Base-by-base conservation (phyloP, 2,797 vertebrate species). In the Triplophysa yarkandensis region DNA sequence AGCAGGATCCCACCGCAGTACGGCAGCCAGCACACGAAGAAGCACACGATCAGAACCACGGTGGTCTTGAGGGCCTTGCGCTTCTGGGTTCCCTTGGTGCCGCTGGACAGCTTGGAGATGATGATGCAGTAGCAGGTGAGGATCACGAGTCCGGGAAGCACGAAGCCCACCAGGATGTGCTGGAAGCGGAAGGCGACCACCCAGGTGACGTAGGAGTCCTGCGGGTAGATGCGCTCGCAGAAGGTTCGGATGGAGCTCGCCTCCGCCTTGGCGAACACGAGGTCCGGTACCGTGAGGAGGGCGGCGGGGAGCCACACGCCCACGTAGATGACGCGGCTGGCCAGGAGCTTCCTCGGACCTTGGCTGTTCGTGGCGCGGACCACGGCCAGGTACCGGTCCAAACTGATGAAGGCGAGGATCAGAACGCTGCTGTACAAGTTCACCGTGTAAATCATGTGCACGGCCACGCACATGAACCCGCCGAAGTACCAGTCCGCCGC, bases 371-470 rank as follows among this genome's bases (percentile, higher is more conserved):
- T 99, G 74, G 98, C 96, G 0, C 93, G 94, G 67, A 99, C 97
- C 19, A 99, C 97, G 0, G 98, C 98, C 87, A 99, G 90, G 89
- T 99, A 99, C 2, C 97, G 94, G 83, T 99, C 98, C 86, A 99
- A 86, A 50, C 98, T 99, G 86, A 99, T 99, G 80, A 98, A 99
- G 11, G 98, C 97, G 88, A 99, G 89, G 87, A 99, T 96, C 77
- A 99, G 92, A 74, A 99, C 96, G 30, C 97, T 99, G 88, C 97
- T 95, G 14, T 98, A 98, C 74, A 99, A 90, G 86, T 99, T 99
- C 80, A 99, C 94, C 0, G 97, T 99, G 84, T 99, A 98, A 83
- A 98, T 96, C 70, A 95, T 91, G n/a, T 99, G 95, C 68, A 99
- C 93, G 0, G 92, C 87, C 25, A 96, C 91, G 82, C 98, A 99